Conservation (phyloP, 2,113 vertebrate species). For the Colius striatus region DNA sequence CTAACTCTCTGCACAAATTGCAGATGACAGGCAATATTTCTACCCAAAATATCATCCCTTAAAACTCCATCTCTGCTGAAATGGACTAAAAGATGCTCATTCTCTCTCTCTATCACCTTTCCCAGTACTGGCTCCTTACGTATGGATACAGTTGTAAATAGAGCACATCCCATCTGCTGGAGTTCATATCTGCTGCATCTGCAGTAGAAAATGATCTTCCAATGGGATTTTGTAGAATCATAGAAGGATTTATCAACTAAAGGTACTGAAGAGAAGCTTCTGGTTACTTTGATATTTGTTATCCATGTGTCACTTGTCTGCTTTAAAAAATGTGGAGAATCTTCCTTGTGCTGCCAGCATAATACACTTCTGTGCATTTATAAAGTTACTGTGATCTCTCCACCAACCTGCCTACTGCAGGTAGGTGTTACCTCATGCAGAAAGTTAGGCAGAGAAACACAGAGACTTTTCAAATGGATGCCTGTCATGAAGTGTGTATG, state of each 20-base stretch:
- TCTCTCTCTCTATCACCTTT: not conserved
- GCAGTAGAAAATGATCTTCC: not conserved
- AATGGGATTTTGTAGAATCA: not conserved
- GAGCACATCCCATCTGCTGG: not conserved
- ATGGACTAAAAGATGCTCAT: not conserved
- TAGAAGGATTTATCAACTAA: not conserved
- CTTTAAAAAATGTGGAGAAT: not conserved
- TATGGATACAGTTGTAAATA: not conserved
- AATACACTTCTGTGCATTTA: not conserved
- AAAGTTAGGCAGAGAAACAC: not conserved
- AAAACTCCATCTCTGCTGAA: not conserved
- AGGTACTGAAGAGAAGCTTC: not conserved
- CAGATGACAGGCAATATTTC: not conserved
- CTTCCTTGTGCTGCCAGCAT: not conserved
- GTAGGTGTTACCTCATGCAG: not conserved
- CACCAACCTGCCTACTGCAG: not conserved
- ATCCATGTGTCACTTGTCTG: too few relatives aligned
- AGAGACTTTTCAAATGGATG: not conserved
- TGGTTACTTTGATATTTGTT: not conserved
- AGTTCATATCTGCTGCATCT: rapidly evolving
- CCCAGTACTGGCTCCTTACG: not conserved
- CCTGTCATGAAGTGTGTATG: not conserved
- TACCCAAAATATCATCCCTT: not conserved
- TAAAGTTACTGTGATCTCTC: not conserved
- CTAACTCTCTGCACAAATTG: not conserved